Conservation (phyloP, 2,888 invertebrate species). For the Pogonocherus hispidulus region DNA sequence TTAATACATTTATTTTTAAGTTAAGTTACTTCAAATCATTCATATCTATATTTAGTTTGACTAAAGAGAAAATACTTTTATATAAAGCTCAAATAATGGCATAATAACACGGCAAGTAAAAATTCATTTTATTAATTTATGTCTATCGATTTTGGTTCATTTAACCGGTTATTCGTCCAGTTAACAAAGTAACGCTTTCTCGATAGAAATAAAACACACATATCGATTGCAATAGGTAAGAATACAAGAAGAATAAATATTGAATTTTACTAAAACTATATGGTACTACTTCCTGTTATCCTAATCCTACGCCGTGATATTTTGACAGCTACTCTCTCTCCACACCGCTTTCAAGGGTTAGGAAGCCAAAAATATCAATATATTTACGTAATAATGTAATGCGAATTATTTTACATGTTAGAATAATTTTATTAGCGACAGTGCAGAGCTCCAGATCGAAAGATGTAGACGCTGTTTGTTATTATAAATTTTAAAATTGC, state of each 20-base stretch:
- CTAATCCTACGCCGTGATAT: conserved; percentile 11
- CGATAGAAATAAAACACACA: background rate
- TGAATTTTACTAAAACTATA: conserved; percentile 7
- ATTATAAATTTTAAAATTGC: too few relatives aligned
- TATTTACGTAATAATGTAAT: background rate
- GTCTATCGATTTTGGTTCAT: conserved; percentile 4
- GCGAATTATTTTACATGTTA: background rate
- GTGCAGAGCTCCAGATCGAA: background rate
- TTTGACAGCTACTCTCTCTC: conserved; percentile 5
- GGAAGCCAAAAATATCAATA: background rate
- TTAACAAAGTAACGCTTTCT: background rate
- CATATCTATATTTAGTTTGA: too few relatives aligned
- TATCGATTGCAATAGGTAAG: conserved; percentile 13
- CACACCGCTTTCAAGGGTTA: background rate
- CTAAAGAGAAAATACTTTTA: background rate
- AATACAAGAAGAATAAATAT: conserved; percentile 9
- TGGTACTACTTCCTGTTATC: background rate
- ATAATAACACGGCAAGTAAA: background rate
- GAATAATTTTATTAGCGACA: background rate
- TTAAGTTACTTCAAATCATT: too few relatives aligned
- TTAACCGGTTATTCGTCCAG: background rate
- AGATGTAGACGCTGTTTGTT: too few relatives aligned
- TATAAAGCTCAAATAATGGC: background rate
- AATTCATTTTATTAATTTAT: conserved; percentile 6
- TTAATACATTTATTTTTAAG: too few relatives aligned